These are phyloP conservation scores for Nyctalus aviator DNA, from an alignment of 2,797 vertebrate genomes.

Conservation along the genomic window DNA sequence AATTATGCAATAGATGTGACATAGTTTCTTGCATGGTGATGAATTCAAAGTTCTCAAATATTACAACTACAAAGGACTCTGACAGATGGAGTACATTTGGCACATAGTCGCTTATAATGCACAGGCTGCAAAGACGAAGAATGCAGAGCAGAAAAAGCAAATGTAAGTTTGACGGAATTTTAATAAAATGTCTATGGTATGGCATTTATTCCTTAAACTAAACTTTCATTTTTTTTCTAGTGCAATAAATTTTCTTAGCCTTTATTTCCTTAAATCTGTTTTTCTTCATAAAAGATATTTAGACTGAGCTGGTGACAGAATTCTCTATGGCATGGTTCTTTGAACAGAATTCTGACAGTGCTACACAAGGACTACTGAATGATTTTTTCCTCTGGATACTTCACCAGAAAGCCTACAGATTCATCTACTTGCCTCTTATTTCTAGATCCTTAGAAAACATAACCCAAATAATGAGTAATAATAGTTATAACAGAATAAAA, in stretches of 20 bases:
- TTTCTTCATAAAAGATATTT: slow-evolving; percentile 63
- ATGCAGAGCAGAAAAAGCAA: slow-evolving; percentile 12
- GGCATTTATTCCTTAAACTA: slow-evolving; percentile 15
- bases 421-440: neutral
- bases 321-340: slow-evolving; percentile 28
- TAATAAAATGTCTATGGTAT: neutral
- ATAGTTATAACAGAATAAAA: neutral
- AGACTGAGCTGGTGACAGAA: slow-evolving; percentile 36
- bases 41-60: slow-evolving; percentile 19
- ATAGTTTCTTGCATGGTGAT: neutral
- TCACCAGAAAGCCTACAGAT: neutral
- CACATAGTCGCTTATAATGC: neutral
- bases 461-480: slow-evolving; percentile 10
- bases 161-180: slow-evolving; percentile 31
- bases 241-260: neutral
- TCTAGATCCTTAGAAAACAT: neutral
- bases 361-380: neutral
- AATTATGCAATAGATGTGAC: neutral
- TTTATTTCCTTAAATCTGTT: slow-evolving; percentile 53
- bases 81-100: neutral
- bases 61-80: neutral
- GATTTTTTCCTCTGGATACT: neutral
- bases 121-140: neutral
- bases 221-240: neutral
- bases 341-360: slow-evolving; percentile 57